Percentiles rank a stretch among this genome's conserved stretches.
Conservation (phyloP, 2,113 vertebrate species). For the Dissostichus mawsoni region DNA sequence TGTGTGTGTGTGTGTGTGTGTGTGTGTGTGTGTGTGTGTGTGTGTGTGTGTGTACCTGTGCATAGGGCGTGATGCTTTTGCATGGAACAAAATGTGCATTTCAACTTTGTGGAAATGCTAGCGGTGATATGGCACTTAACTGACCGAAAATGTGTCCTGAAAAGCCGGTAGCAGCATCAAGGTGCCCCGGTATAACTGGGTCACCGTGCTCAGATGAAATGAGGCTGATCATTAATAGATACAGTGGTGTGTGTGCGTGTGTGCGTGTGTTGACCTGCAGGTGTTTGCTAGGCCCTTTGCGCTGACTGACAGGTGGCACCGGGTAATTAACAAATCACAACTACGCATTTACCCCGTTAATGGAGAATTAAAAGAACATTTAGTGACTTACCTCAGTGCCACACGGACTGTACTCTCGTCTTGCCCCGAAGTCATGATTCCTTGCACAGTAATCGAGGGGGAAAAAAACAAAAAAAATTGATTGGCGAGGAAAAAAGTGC, state of each 20-base stretch:
- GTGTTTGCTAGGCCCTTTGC: slow-evolving; percentile 46
- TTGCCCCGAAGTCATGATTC: slow-evolving; percentile 87
- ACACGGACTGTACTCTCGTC: slow-evolving; percentile 95
- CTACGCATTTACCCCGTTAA: slow-evolving; percentile 22
- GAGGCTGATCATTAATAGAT: slow-evolving; percentile 7
- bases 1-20: no score
- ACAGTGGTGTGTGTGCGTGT: neutral
- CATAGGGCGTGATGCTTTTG: neutral
- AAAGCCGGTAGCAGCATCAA: neutral
- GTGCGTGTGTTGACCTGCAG: slow-evolving; percentile 20
- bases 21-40: neutral
- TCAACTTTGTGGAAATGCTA: neutral
- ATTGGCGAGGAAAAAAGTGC: no score
- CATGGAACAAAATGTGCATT: neutral
- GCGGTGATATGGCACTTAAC: neutral
- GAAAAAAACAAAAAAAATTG: neutral
- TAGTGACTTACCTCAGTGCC: slow-evolving; percentile 89
- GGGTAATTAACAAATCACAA: slow-evolving; percentile 21
- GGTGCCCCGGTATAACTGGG: neutral
- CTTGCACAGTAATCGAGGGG: neutral
- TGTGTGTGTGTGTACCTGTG: slow-evolving; percentile 32
- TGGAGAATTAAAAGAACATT: neutral
- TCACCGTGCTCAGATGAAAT: slow-evolving; percentile 18
- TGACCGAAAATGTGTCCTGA: neutral
- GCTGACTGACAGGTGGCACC: slow-evolving; percentile 67